phyloP scores from a whole-genome alignment of 2,888 invertebrate species.

The Catocala nupta region DNA sequence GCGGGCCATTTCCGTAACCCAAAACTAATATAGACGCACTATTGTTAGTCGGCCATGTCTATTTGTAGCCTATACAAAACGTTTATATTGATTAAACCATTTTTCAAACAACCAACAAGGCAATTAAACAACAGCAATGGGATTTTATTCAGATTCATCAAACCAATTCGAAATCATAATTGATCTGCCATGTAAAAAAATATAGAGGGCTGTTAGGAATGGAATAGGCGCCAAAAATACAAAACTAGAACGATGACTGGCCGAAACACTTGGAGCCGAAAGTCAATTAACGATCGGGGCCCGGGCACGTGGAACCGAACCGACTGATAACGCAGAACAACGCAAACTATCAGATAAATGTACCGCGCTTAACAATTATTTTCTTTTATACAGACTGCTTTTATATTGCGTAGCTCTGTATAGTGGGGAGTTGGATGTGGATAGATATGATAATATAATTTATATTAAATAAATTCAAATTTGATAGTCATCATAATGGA shows the following conservation, averaged over 20 bases:
- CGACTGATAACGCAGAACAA: conserved; percentile 61
- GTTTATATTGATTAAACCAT: conserved; percentile 77
- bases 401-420: too few species aligned
- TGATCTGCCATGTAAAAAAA: conserved; percentile 85
- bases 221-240: conserved; percentile 85
- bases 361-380: not conserved
- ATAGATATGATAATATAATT: too few species aligned
- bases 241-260: conserved; percentile 85
- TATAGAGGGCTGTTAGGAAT: conserved; percentile 82
- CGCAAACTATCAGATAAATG: conserved; percentile 43
- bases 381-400: too few species aligned
- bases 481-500: too few species aligned
- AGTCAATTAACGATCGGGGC: conserved; percentile 81
- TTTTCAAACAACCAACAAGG: conserved; percentile 82
- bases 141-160: conserved; percentile 86
- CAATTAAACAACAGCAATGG: conserved; percentile 85
- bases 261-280: conserved; percentile 79
- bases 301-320: conserved; percentile 74
- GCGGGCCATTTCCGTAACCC: conserved; percentile 42
- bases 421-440: too few species aligned
- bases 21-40: conserved; percentile 32
- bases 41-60: conserved; percentile 47
- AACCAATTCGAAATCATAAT: conserved; percentile 86
- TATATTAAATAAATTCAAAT: too few species aligned
- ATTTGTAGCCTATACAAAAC: conserved; percentile 62